Evolutionary conservation across 2,797 vertebrate genomes (phyloP).

Genomic region (Borostomias antarcticus): DNA sequence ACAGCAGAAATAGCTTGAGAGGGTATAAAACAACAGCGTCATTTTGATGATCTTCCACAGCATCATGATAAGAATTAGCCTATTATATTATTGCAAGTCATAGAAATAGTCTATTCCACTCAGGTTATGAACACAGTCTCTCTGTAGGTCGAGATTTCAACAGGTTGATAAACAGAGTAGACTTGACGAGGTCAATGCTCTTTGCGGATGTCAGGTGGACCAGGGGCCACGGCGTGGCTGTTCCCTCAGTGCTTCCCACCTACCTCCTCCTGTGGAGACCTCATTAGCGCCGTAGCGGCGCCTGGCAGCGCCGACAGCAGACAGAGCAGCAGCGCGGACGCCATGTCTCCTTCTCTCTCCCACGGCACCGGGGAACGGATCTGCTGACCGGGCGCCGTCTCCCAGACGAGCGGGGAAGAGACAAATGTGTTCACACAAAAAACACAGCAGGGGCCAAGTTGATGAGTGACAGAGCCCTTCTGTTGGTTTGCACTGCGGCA

Average conservation of each 20-base stretch:
- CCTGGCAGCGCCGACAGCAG: conserved; percentile 60
- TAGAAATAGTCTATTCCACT: neutral
- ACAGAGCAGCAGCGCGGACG: conserved; percentile 56
- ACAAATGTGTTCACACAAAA: conserved; percentile 57
- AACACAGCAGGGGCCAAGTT: conserved; percentile 61
- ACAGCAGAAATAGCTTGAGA: conserved; percentile 56
- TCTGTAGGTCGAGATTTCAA: conserved; percentile 25
- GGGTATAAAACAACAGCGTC: conserved; percentile 24
- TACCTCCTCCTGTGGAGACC: conserved; percentile 69
- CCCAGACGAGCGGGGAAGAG: conserved; percentile 34
- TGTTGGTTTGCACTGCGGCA: conserved; percentile 8
- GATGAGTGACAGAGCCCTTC: conserved; percentile 43
- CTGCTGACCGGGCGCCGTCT: too few relatives aligned
- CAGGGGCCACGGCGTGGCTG: conserved; percentile 33
- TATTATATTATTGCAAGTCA: conserved; percentile 9
- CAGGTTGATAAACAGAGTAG: conserved; percentile 57
- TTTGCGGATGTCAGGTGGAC: conserved; percentile 58
- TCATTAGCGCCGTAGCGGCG: conserved; percentile 51
- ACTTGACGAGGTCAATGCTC: conserved; percentile 74
- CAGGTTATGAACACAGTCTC: conserved; percentile 6
- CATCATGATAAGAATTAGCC: conserved; percentile 9
- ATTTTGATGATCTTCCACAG: conserved; percentile 15
- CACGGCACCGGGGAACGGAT: too few relatives aligned
- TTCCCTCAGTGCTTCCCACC: conserved; percentile 58
- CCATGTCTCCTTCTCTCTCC: conserved; percentile 34